These are phyloP conservation scores for Phenganax stokvisi DNA, from an alignment of 92 coral and sea anemone genomes.

Conservation along the genomic window DNA sequence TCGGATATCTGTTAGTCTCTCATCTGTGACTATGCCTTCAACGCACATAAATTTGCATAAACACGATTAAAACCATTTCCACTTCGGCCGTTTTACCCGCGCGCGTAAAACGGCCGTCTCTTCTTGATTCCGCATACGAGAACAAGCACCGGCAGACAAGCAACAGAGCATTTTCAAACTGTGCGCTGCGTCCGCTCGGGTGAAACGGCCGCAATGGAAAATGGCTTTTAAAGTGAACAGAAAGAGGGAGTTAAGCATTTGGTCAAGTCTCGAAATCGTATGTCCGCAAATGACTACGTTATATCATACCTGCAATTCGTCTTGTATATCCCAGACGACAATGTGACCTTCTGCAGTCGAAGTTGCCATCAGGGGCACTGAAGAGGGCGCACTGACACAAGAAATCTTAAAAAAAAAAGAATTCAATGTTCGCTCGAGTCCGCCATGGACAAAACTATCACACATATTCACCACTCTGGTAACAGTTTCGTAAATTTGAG, in stretches of 20 bases:
- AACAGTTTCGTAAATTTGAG: background rate
- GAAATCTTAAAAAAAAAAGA: conserved; percentile 42
- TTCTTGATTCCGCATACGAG: too few relatives aligned
- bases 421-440: background rate
- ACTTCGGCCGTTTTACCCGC: too few relatives aligned
- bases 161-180: too few relatives aligned
- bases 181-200: too few relatives aligned
- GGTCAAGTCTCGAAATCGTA: background rate
- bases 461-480: background rate
- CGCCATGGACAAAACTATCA: background rate
- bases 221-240: too few relatives aligned
- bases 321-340: conserved; percentile 90
- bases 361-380: conserved; percentile 75
- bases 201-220: too few relatives aligned
- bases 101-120: too few relatives aligned
- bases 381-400: conserved; percentile 71
- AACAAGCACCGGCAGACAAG: too few relatives aligned
- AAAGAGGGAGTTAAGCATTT: background rate
- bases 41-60: too few relatives aligned
- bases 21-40: too few relatives aligned
- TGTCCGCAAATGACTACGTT: background rate
- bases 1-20: too few relatives aligned
- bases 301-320: conserved; percentile 67
- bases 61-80: too few relatives aligned
- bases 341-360: conserved; percentile 69